Evolutionary conservation across 2,888 invertebrate species (phyloP).

Genomic region (Cryptophagus acutangulus): DNA sequence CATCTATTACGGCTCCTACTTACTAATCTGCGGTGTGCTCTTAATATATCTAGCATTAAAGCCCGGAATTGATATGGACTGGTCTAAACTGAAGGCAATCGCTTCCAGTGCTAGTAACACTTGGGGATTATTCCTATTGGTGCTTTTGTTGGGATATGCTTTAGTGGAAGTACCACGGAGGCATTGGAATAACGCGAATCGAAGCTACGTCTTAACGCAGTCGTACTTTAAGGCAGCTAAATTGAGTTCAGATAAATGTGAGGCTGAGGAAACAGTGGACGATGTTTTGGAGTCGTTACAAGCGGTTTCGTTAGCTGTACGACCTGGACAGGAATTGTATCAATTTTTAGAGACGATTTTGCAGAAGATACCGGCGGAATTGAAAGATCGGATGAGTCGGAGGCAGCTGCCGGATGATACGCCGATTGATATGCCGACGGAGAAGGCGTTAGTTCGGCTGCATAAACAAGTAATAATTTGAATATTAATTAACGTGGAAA

Average conservation of each 20-base stretch:
- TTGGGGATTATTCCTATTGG: constrained; percentile 94
- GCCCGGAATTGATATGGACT: constrained; percentile 82
- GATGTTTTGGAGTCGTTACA: constrained; percentile 91
- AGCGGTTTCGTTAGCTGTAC: constrained; percentile 72
- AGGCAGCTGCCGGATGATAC: constrained; percentile 56
- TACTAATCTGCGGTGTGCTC: constrained; percentile 89
- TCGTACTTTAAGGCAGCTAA: constrained; percentile 94
- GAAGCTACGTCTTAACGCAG: constrained; percentile 76
- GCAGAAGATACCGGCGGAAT: constrained; percentile 76
- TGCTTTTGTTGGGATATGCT: constrained; percentile 89
- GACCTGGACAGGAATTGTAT: constrained; percentile 69
- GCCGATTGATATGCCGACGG: constrained; percentile 64
- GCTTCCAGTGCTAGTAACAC: constrained; percentile 98
- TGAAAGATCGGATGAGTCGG: constrained; percentile 69
- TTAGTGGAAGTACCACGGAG: constrained; percentile 91
- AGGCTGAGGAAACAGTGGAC: constrained; percentile 95
- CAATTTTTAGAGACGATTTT: constrained; percentile 83
- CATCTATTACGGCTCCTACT: constrained; percentile 95
- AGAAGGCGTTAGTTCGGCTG: constrained; percentile 81
- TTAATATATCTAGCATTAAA: constrained; percentile 91
- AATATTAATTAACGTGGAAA: constrained; percentile 8
- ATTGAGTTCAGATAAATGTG: constrained; percentile 89
- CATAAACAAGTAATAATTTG: constrained; percentile 71
- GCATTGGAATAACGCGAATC: constrained; percentile 86
- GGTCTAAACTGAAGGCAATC: constrained; percentile 89